Evolutionary conservation across 1,140 invertebrate species (phyloP).

Genomic region (Gonatopus flavifemur): DNA sequence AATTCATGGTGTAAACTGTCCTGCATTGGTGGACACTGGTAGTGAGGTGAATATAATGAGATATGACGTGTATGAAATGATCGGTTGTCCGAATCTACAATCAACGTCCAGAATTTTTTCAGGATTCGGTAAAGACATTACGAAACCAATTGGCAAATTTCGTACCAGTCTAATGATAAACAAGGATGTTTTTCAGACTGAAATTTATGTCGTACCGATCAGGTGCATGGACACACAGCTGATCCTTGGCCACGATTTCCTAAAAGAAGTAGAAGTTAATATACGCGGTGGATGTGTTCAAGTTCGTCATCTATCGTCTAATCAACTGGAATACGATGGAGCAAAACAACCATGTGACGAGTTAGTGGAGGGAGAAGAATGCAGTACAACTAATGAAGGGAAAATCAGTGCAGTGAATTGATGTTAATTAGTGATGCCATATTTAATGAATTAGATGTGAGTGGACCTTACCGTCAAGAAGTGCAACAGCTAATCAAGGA

Average conservation of each 20-base stretch:
- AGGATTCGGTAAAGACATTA: slow-evolving; percentile 9
- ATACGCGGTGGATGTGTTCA: neutral
- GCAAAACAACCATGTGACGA: too few relatives aligned
- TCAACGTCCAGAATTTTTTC: neutral
- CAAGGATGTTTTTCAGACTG: neutral
- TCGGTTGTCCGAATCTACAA: neutral
- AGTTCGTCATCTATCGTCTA: neutral
- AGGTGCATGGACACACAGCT: slow-evolving; percentile 4
- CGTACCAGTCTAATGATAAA: neutral
- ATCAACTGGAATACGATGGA: too few relatives aligned
- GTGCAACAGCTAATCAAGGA: slow-evolving; percentile 7
- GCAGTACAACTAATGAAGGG: neutral
- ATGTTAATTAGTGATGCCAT: neutral
- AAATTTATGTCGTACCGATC: slow-evolving; percentile 8
- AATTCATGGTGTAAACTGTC: neutral
- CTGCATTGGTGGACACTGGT: slow-evolving; percentile 18
- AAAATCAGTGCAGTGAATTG: slow-evolving; percentile 2
- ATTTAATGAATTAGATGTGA: slow-evolving; percentile 2
- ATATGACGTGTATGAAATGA: neutral
- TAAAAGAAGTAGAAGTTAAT: slow-evolving; percentile 5
- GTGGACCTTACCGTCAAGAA: neutral
- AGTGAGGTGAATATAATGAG: slow-evolving; percentile 21
- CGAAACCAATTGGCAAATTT: slow-evolving; percentile 5
- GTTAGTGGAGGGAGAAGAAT: too few relatives aligned
- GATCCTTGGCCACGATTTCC: slow-evolving; percentile 16